A percentile compares a stretch with the other conserved stretches of the same genome.
Conservation (phyloP, 2,888 invertebrate genomes). For the Drosophila colorata region DNA sequence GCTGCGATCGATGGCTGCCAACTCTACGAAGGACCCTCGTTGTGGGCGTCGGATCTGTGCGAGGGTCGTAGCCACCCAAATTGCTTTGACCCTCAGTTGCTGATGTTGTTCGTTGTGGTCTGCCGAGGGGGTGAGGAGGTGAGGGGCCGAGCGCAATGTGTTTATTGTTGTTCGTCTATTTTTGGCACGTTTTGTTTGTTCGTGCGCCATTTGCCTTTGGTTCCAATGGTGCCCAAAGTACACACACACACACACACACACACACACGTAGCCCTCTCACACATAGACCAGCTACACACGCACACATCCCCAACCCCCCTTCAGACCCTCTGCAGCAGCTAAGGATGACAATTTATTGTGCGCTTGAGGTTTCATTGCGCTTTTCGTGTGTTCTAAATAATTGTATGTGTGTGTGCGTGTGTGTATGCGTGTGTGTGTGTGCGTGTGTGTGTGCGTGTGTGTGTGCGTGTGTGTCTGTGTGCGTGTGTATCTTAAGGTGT, state of each 20-base stretch:
- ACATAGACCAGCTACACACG: no score
- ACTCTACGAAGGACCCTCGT: slow-evolving; percentile 11
- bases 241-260: slow-evolving; percentile 12
- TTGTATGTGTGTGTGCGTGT: slow-evolving; percentile 14
- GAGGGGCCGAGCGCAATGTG: slow-evolving; percentile 21
- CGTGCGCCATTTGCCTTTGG: slow-evolving; percentile 44
- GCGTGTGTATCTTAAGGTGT: slow-evolving; percentile 34
- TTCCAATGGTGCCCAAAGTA: slow-evolving; percentile 9
- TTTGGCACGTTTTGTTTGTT: slow-evolving; percentile 67
- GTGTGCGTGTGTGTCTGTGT: slow-evolving; percentile 8
- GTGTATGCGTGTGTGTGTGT: slow-evolving; percentile 13
- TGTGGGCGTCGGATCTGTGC: no score
- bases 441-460: slow-evolving; percentile 6
- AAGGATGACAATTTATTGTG: slow-evolving; percentile 37
- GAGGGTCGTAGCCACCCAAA: slow-evolving; percentile 17
- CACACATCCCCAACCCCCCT: neutral
- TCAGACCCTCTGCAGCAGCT: slow-evolving; percentile 3
- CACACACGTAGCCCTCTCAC: neutral
- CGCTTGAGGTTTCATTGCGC: slow-evolving; percentile 63
- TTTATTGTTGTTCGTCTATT: slow-evolving; percentile 63
- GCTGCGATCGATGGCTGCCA: neutral
- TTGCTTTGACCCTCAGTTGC: slow-evolving; percentile 29
- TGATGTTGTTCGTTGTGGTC: slow-evolving; percentile 14
- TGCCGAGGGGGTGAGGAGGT: neutral
- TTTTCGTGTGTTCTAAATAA: slow-evolving; percentile 27